phyloP scores from a whole-genome alignment of 2,888 invertebrate species.

The Matsumyia berberina region DNA sequence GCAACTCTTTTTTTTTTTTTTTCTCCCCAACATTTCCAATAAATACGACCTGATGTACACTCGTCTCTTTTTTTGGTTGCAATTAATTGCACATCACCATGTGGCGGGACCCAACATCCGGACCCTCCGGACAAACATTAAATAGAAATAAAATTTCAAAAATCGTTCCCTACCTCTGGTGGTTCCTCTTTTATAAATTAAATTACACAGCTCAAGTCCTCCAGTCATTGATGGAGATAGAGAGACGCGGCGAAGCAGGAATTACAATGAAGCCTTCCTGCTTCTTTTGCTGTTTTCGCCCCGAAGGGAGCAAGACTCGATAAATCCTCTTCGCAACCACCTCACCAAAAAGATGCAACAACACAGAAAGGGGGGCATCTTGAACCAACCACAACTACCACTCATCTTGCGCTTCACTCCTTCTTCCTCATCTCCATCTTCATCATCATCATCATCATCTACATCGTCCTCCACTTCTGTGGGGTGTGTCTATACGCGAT shows the following conservation, averaged over 20 bases:
- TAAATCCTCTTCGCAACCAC: conserved; percentile 60
- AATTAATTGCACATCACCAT: conserved; percentile 67
- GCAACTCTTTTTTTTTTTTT: conserved; percentile 18
- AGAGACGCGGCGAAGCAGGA: not conserved
- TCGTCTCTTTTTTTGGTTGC: conserved; percentile 17
- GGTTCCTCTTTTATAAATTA: conserved; percentile 50
- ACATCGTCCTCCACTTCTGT: conserved; percentile 20
- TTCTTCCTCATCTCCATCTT: not conserved
- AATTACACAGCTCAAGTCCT: conserved; percentile 52
- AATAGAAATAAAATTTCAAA: conserved; percentile 68
- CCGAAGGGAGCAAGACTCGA: conserved; percentile 61
- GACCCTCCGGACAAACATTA: conserved; percentile 65
- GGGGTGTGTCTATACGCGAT: conserved; percentile 54
- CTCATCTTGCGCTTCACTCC: conserved; percentile 18
- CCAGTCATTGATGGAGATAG: conserved; percentile 4
- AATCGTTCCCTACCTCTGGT: conserved; percentile 41
- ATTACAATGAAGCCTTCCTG: conserved; percentile 45
- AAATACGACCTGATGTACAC: conserved; percentile 11
- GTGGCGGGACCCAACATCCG: conserved; percentile 64
- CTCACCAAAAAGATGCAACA: conserved; percentile 5
- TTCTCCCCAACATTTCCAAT: conserved; percentile 53
- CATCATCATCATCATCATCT: conserved; percentile 6
- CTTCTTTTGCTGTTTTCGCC: conserved; percentile 53
- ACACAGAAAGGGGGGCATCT: not conserved
- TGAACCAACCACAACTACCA: conserved; percentile 13